phyloP scores from a whole-genome alignment of 1,140 invertebrate genomes.

The Macrostomum lignano region DNA sequence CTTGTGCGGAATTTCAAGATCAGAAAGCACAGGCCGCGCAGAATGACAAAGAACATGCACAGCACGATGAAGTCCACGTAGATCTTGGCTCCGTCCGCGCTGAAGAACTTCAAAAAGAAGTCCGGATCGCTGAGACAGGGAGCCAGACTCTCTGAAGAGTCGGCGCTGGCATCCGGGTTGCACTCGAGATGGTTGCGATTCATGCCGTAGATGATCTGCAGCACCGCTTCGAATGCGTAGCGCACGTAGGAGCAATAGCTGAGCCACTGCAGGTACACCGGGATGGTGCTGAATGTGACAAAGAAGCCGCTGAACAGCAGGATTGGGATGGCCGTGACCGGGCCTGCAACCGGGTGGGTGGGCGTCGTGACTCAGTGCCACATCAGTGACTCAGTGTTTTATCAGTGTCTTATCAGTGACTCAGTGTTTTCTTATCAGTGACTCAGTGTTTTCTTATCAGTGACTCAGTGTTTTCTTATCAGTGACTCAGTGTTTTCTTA shows the following conservation, averaged over 20 bases:
- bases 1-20: too few relatives aligned
- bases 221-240: conserved; percentile 4
- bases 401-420: too few relatives aligned
- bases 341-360: too few relatives aligned
- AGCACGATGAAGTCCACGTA: conserved; percentile 49
- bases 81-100: conserved; percentile 43
- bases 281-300: conserved; percentile 68
- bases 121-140: conserved; percentile 46
- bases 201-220: conserved; percentile 46
- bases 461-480: too few relatives aligned
- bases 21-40: conserved; percentile 54
- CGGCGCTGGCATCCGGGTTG: too few relatives aligned
- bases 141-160: conserved; percentile 37
- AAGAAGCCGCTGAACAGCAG: conserved; percentile 62
- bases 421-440: too few relatives aligned
- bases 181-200: conserved; percentile 32
- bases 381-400: too few relatives aligned
- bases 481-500: too few relatives aligned
- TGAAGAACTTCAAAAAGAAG: conserved; percentile 56
- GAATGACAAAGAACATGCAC: conserved; percentile 45
- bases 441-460: too few relatives aligned
- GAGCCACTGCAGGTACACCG: conserved; percentile 53
- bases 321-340: conserved; percentile 59
- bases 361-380: too few relatives aligned
- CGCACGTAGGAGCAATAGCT: conserved; percentile 40